phyloP scores from a whole-genome alignment of 2,113 vertebrate species.

The Glareola pratincola region DNA sequence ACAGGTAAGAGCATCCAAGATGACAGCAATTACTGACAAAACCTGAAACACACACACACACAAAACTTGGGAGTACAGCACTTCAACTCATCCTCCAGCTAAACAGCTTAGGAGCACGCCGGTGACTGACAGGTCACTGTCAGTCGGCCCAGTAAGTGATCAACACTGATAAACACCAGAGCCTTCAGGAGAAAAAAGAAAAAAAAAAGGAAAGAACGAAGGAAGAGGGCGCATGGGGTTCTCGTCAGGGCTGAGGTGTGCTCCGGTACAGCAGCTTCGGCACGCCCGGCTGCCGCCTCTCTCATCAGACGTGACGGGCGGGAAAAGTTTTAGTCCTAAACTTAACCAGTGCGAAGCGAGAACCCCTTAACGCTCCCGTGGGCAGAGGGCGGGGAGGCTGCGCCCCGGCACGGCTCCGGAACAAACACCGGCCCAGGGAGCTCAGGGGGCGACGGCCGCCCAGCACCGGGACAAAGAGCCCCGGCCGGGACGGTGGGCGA shows the following conservation, averaged over 20 bases:
- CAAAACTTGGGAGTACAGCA: neutral
- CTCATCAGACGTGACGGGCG: too few species aligned
- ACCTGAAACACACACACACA: neutral
- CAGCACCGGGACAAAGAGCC: neutral
- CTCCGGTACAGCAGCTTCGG: neutral
- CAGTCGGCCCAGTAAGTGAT: fast-evolving
- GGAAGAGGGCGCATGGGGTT: neutral
- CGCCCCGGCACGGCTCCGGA: neutral
- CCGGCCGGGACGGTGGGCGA: neutral
- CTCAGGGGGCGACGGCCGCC: fast-evolving
- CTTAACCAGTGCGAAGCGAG: neutral
- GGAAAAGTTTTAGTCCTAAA: neutral
- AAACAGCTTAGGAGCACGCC: neutral
- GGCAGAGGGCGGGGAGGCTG: neutral
- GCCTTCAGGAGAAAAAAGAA: fast-evolving
- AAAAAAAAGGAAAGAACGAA: neutral
- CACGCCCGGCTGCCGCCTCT: neutral
- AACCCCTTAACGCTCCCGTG: fast-evolving
- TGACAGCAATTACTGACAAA: neutral
- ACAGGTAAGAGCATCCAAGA: neutral
- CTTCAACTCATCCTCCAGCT: neutral
- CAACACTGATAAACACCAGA: neutral
- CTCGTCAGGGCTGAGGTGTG: neutral
- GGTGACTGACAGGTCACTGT: neutral
- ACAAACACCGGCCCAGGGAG: neutral